Percentiles rank a stretch among this genome's conserved stretches.
Evolutionary conservation across 2,797 vertebrate species (phyloP).

Genomic region (Orestias chungarensis): DNA sequence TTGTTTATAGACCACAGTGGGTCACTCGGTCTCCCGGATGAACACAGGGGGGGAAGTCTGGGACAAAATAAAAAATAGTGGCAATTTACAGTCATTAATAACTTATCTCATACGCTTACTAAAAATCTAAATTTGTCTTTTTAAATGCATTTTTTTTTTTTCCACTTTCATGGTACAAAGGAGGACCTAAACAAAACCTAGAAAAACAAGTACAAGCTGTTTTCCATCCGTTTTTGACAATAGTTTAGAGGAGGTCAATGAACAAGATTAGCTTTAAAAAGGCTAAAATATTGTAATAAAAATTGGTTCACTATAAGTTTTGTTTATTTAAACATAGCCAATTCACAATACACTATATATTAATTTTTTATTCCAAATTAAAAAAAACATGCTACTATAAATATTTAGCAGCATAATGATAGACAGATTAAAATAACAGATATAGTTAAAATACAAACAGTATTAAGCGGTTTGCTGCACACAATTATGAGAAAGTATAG

Average conservation of each 20-base stretch:
- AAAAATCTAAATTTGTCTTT: not conserved
- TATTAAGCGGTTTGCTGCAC: no score
- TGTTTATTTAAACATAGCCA: not conserved
- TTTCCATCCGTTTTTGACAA: not conserved
- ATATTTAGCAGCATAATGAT: not conserved
- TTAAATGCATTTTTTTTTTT: not conserved
- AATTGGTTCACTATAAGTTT: not conserved
- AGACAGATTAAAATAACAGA: no score
- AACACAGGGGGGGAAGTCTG: constrained; percentile 16
- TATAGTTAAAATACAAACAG: no score
- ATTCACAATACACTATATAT: not conserved
- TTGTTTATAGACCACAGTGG: constrained; percentile 54
- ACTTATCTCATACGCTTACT: not conserved
- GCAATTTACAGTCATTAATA: not conserved
- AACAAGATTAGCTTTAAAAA: not conserved
- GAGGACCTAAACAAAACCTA: not conserved
- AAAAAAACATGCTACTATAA: not conserved
- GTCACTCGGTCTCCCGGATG: constrained; percentile 8
- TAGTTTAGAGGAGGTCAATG: no score
- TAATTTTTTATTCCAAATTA: not conserved
- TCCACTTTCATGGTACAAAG: not conserved
- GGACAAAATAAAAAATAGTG: not conserved
- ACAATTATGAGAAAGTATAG: no score
- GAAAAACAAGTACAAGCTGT: not conserved
- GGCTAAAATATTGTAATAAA: not conserved